Evolutionary conservation across 2,888 invertebrate species (phyloP), one percentile per base, ranked within the genome.

Genomic region (Calliscelio sp.): DNA sequence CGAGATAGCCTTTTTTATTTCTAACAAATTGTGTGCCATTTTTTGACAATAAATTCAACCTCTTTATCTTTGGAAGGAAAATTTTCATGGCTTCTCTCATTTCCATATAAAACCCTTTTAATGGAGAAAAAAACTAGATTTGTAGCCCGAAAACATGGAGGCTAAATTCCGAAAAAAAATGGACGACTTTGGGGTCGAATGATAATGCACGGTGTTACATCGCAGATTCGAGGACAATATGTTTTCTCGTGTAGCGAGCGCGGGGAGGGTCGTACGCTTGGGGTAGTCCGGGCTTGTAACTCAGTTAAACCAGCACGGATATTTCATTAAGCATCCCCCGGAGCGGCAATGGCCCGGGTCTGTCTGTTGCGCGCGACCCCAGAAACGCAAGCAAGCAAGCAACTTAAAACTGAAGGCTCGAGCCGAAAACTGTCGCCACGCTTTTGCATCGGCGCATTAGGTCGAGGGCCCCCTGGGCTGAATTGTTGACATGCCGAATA

Each of bases 291-390:
- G 87, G 87, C 86, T 89, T 90, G 90, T 92, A 93, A 93, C 92
- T 93, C 91, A 91, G 91, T 93, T 93, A 93, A 92, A 93, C 87
- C 90, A 89, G 91, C 91, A 92, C 91, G 91, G 92, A 92, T 92
- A 93, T 93, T 93, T 93, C 93, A 93, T 93, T 93, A 93, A 91
- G 90, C 88, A 81, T 88, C 90, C 90, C 89, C 88, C 68, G 85
- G 66, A 89, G 75, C 32, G 73, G 28, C 71, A 71, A 81, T 66
- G 74, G 84, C 57, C 83, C 87, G 86, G 86, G 87, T 75, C 78
- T 65, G 75, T 68, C 68, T 66, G 68, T 71, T 70, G 63, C 82
- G 77, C 53, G 28, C 53, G 51, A 81, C 81, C 81, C 77, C 73
- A 66, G 70, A 73, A 73, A 25, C 32, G 46, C 18, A n/a, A n/a